Evolutionary conservation across 2,888 invertebrate genomes (phyloP), one percentile per base, ranked within the genome.

Genomic region (Deroplatys truncata): DNA sequence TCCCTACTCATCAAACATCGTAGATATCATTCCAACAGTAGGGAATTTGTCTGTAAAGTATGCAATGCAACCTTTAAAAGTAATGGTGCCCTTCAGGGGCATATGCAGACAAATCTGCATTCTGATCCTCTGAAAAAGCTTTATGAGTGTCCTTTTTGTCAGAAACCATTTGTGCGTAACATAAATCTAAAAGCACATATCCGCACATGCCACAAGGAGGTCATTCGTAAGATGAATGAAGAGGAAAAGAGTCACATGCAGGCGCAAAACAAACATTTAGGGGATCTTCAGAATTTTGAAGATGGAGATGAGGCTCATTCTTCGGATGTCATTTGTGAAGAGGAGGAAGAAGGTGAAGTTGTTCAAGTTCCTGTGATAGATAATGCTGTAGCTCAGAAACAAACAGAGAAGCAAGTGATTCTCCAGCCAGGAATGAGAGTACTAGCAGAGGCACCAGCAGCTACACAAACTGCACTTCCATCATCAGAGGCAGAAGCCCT

Each of bases 171-270:
- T 92, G 95, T 95, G 43, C 95, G 97, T 49, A 95, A 96, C 91
- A 94, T 95, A 35, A 96, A 96, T 92, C 93, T 97, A 82, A 97
- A 97, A 93, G 95, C 95, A 7, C 97, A 97, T 92, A 94, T 97
- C 92, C 95, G 96, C 92, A 93, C 94, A 28, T 93, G 94, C 92
- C 97, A 97, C 92, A 95, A 95, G 92, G 94, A 94, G 89, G 95
- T 95, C 91, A 96, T 96, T 0, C 94, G 94, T 88, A 94, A 94
- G 91, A 29, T 87, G 31, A 96, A 96, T 93, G 96, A 92, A 86
- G 92, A 92, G 90, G 91, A 91, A 91, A 83, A 91, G 95, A 95
- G 90, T 94, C 90, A 90, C 84, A 89, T 94, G 91, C 95, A 95
- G 90, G 94, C 94, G 91, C 95, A 96, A 82, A 94, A 94, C 85